Evolutionary conservation across 1,140 invertebrate genomes (phyloP), one percentile per base, ranked within the genome.

Genomic region (Drosophila triauraria): DNA sequence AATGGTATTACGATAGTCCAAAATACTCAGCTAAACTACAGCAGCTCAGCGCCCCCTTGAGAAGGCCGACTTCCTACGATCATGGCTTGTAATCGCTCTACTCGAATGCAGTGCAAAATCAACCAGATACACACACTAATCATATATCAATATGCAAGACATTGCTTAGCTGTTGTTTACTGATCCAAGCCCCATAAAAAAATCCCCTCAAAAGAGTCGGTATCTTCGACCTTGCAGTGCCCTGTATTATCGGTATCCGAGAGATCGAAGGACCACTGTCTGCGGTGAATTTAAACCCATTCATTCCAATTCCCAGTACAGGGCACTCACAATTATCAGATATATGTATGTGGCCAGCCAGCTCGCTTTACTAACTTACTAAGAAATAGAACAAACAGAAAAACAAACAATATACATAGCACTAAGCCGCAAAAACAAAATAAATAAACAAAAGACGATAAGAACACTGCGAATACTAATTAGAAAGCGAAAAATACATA

Each of bases 1-100:
- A 90, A 85, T 71, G 85, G 75, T 87, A 88, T 87, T 86, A 72
- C 65, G 51, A 60, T 75, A 82, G 68, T 75, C 64, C 67, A 80
- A 53, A 79, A 80, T 71, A 79, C 60, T 76, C 70, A 51, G 51
- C 43, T 47, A 48, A 76, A 51, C 48, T 59, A 56, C n/a, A 79
- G 53, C 44, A 61, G 42, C 56, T 42, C 38, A 60, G 38, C 13
- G 40, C 15, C 20, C 12, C 51, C 20, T 61, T 20, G 50, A 82
- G 63, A 46, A 75, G 57, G 76, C 61, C 71, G 61, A 82, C 77
- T 87, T 87, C 84, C 83, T 87, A 86, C 50, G 35, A 85, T 72
- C 51, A 67, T 69, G 74, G 48, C 61, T 69, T 43, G n/a, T 20
- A 51, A 82, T 51, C 70, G 74, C 56, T 63, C 63, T 56, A 67